phyloP scores from a whole-genome alignment of 2,888 invertebrate genomes.

The Geophilus truncorum region DNA sequence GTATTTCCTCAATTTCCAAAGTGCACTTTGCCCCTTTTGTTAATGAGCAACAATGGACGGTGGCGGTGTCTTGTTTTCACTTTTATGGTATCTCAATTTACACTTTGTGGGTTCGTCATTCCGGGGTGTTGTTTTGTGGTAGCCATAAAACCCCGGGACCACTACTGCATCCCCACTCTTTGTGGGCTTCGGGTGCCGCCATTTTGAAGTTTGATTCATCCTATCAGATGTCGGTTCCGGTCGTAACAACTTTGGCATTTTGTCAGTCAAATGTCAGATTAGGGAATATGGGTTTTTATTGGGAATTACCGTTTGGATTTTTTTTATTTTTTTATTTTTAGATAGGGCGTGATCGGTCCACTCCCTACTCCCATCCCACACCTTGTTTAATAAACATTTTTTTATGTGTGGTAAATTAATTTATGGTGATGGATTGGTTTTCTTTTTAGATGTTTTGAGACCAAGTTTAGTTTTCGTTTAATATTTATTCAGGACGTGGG shows the following conservation, averaged over 20 bases:
- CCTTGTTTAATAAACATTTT: neutral
- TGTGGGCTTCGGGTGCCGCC: neutral
- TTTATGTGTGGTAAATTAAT: neutral
- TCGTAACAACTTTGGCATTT: neutral
- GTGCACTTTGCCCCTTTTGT: neutral
- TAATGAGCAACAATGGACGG: neutral
- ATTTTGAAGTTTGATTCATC: slow-evolving; percentile 14
- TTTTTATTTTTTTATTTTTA: neutral
- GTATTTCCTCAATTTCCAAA: neutral
- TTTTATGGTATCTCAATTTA: slow-evolving; percentile 20
- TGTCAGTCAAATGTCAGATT: slow-evolving; percentile 15
- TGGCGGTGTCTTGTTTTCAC: slow-evolving; percentile 1
- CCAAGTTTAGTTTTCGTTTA: neutral
- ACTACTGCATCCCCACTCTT: neutral
- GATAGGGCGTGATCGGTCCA: neutral
- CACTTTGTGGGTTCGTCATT: slow-evolving; percentile 10
- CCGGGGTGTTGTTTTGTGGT: slow-evolving; percentile 7
- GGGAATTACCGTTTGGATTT: neutral
- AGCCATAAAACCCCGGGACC: neutral
- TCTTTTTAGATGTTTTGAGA: neutral
- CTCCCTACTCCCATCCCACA: neutral
- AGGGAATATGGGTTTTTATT: too few relatives aligned
- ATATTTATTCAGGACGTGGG: neutral
- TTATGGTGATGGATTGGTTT: neutral
- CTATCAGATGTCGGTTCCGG: neutral